phyloP scores from a whole-genome alignment of 1,140 invertebrate genomes.

The Charaxes varanes region DNA sequence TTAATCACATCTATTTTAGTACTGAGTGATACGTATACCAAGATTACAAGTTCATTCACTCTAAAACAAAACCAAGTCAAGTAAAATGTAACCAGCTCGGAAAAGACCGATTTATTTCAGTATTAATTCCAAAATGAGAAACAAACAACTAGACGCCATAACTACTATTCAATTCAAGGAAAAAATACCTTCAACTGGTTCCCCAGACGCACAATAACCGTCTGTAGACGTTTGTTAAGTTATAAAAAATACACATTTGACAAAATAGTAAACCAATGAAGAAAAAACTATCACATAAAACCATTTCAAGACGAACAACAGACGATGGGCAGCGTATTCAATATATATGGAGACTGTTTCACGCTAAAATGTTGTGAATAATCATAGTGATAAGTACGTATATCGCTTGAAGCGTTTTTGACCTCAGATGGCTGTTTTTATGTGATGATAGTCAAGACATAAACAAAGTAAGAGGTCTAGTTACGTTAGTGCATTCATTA shows the following conservation, averaged over 20 bases:
- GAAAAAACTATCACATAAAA: background rate
- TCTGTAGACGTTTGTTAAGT: background rate
- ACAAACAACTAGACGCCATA: constrained; percentile 11
- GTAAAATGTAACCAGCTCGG: background rate
- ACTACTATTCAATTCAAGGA: constrained; percentile 20
- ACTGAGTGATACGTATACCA: too few species aligned
- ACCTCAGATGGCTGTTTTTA: constrained; percentile 6
- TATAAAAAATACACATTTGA: constrained; percentile 5
- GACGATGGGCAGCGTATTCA: background rate
- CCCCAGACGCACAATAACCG: constrained; percentile 17
- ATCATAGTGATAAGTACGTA: background rate
- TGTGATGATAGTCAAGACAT: constrained; percentile 1
- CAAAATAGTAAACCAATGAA: constrained; percentile 1
- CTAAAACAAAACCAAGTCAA: constrained; percentile 6
- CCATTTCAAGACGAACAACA: constrained; percentile 1
- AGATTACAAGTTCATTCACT: constrained; percentile 4
- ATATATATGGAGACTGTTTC: background rate
- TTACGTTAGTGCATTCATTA: constrained; percentile 20
- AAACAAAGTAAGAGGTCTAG: constrained; percentile 9
- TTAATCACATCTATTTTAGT: too few species aligned
- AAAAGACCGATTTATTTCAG: constrained; percentile 3
- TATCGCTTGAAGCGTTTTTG: background rate
- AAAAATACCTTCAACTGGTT: constrained; percentile 13
- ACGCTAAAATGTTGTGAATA: constrained; percentile 3
- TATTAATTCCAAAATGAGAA: constrained; percentile 15